Evolutionary conservation across 2,113 vertebrate genomes (phyloP).

Genomic region (Taurulus bubalis): DNA sequence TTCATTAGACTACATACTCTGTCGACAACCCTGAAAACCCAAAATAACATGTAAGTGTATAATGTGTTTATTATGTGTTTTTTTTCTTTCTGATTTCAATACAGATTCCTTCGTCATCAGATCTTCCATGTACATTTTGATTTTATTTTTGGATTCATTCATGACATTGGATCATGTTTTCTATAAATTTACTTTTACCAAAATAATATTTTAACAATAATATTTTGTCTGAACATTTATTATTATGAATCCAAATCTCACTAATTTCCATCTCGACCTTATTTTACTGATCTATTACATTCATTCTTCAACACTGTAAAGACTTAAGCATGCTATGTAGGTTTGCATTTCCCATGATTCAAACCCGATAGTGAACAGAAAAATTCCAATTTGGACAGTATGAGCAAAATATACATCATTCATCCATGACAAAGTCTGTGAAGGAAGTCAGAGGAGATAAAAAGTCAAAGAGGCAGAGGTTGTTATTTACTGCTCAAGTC

Average conservation of each 20-base stretch:
- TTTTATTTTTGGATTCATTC: neutral
- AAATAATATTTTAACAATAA: neutral
- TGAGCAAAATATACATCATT: constrained; percentile 2
- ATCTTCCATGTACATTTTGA: neutral
- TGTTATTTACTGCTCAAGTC: constrained; percentile 24
- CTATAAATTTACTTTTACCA: neutral
- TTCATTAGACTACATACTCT: constrained; percentile 35
- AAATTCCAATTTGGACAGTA: neutral
- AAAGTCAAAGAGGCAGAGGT: constrained; percentile 23
- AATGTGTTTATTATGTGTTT: neutral
- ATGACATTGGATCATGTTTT: neutral
- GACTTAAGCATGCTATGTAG: neutral
- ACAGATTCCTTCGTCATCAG: neutral
- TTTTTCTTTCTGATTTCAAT: neutral
- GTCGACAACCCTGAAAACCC: neutral
- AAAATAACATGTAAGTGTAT: neutral
- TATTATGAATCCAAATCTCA: neutral
- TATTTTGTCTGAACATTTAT: neutral
- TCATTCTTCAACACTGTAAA: neutral
- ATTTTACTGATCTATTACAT: neutral
- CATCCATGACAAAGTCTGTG: neutral
- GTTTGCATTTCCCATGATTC: neutral
- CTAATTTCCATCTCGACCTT: neutral
- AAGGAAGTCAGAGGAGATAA: constrained; percentile 4
- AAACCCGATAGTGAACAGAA: neutral